phyloP scores from a whole-genome alignment of 1,140 invertebrate genomes.

The Aphelenchoides fujianensis region DNA sequence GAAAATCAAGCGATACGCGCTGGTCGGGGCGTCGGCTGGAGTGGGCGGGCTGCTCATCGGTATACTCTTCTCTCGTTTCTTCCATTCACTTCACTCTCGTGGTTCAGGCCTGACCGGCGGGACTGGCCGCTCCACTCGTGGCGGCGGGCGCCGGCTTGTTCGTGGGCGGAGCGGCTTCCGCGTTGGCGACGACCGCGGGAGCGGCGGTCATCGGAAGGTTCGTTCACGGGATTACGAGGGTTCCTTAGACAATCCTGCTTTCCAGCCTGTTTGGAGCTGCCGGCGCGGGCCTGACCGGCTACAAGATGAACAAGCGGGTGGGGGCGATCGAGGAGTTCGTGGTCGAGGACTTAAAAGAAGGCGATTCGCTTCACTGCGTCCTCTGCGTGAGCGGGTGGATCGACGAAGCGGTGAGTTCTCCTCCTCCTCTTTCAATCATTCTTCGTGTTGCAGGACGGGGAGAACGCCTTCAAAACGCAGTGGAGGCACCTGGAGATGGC shows the following conservation, averaged over 20 bases:
- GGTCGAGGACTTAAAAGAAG: conserved; percentile 63
- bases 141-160: conserved; percentile 64
- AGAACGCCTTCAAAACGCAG: conserved; percentile 51
- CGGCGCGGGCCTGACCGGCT: conserved; percentile 65
- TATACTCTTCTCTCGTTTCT: too few relatives aligned
- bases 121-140: conserved; percentile 37
- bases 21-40: conserved; percentile 65
- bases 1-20: conserved; percentile 64
- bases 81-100: too few relatives aligned
- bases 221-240: too few relatives aligned
- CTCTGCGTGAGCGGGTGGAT: conserved; percentile 55
- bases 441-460: conserved; percentile 33
- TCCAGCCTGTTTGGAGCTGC: conserved; percentile 66
- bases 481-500: conserved; percentile 70
- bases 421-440: too few relatives aligned
- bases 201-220: conserved; percentile 63
- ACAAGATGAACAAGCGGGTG: conserved; percentile 65
- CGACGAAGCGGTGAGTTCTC: conserved; percentile 41
- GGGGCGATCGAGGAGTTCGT: conserved; percentile 66
- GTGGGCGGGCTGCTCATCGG: conserved; percentile 65
- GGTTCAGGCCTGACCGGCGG: conserved; percentile 27
- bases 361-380: conserved; percentile 50
- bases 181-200: conserved; percentile 56
- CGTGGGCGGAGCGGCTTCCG: conserved; percentile 59
- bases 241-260: too few relatives aligned